A percentile compares a stretch with the other conserved stretches of the same genome.
Evolutionary conservation across 2,113 vertebrate genomes (phyloP).

Genomic region (Copsychus sechellarum): DNA sequence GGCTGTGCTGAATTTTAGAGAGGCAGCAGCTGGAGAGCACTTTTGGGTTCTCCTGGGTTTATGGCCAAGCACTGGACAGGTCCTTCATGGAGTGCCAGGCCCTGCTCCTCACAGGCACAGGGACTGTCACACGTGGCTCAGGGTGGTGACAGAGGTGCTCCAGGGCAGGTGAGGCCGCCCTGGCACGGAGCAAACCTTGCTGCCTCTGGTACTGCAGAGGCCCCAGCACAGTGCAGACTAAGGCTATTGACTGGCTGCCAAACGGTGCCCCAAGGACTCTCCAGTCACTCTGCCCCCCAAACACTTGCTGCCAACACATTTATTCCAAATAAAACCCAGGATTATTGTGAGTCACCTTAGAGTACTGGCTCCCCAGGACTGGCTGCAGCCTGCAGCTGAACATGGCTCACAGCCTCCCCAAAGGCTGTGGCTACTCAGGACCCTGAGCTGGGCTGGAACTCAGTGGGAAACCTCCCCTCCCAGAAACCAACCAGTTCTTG

Average conservation of each 20-base stretch:
- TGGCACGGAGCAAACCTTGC: background rate
- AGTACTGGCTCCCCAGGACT: background rate
- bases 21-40: background rate
- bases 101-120: background rate
- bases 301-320: background rate
- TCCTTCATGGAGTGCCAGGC: background rate
- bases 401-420: background rate
- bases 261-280: fast-evolving
- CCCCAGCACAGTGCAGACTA: background rate
- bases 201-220: background rate
- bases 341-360: background rate
- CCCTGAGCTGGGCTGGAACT: background rate
- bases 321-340: background rate
- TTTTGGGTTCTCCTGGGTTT: background rate
- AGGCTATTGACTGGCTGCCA: background rate
- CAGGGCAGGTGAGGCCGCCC: background rate
- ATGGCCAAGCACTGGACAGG: background rate
- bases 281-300: background rate
- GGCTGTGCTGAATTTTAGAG: background rate
- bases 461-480: background rate
- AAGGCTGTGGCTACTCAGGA: fast-evolving
- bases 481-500: background rate
- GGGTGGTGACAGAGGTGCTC: background rate
- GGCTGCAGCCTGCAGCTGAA: background rate
- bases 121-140: background rate